Evolutionary conservation across 2,888 invertebrate species (phyloP), one percentile per base, ranked within the genome.

Genomic region (Lasioglossum vierecki): DNA sequence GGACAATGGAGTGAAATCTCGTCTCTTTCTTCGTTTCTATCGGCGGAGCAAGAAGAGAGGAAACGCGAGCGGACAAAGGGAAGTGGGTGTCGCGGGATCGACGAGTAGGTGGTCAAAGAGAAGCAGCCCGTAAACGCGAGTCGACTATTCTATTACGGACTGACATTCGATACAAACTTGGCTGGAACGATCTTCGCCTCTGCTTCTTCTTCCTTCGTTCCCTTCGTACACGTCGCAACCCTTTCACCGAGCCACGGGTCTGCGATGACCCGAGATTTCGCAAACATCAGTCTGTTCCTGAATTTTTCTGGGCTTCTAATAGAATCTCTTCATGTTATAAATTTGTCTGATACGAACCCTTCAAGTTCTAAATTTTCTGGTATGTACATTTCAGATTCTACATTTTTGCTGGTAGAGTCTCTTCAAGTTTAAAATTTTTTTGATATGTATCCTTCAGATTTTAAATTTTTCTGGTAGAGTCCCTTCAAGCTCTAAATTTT

Each of bases 131-230:
- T 91, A 92, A 93, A 93, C 92, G 92, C 92, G 88, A 92, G 93
- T 92, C 92, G 92, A 94, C 94, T 94, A 94, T 94, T 94, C 94
- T 93, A 93, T 94, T 94, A 94, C 93, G 91, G 87, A 91, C 93
- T 93, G 95, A 94, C 94, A 94, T 94, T 92, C 92, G 94, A 95
- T 94, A 93, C 94, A 94, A 94, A 93, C 92, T 95, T 92, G 93
- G 90, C 88, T 92, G 22, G 93, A 93, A 92, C 92, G 93, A 94
- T 94, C 94, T 91, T 91, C 22, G 68, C 3, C 63, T 30, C n/a
- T 44, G 63, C 63, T 63, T 30, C 63, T 49, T 77, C 74, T 84
- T 73, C 80, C 76, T 85, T 84, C 22, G 76, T 80, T 8, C 39
- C 11, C 44, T 63, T 5, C 15, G 6, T 30, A 6, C 63, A 15